A percentile compares a stretch with the other conserved stretches of the same genome.
These are phyloP conservation scores for Xylocopa sonorina DNA, from an alignment of 1,140 invertebrate genomes.

Conservation along the genomic window DNA sequence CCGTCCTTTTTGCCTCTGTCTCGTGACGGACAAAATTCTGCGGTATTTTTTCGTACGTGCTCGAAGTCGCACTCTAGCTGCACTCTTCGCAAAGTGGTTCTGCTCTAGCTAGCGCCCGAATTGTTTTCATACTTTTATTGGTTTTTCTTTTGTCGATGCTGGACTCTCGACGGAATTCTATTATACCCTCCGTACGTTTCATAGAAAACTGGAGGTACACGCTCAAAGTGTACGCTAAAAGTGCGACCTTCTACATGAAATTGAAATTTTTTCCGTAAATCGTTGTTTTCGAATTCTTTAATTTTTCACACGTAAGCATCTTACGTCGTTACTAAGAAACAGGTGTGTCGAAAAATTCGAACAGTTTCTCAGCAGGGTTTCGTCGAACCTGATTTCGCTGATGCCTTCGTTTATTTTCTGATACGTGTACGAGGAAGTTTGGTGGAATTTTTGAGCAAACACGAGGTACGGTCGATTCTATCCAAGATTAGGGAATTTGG, in stretches of 20 bases:
- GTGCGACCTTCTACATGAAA: background rate
- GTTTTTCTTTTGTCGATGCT: conserved; percentile 17
- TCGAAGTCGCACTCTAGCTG: conserved; percentile 27
- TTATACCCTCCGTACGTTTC: conserved; percentile 20
- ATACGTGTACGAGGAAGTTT: background rate
- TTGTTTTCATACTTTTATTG: conserved; percentile 34
- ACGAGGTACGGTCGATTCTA: background rate
- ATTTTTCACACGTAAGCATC: too few species aligned
- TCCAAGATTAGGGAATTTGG: background rate
- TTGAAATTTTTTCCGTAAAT: too few species aligned
- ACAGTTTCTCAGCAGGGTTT: background rate
- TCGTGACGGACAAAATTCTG: conserved; percentile 7
- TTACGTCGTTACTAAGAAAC: too few species aligned
- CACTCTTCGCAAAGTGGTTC: conserved; percentile 21
- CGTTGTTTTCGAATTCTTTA: too few species aligned
- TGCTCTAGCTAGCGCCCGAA: background rate
- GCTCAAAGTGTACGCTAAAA: background rate
- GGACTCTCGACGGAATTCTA: background rate
- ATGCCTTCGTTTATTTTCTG: background rate
- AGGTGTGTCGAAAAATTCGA: background rate
- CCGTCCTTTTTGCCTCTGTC: background rate
- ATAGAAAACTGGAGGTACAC: conserved; percentile 14
- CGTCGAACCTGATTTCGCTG: background rate
- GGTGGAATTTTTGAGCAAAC: conserved; percentile 8
- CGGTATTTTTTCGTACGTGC: conserved; percentile 41